Conservation (phyloP, 2,888 invertebrate genomes). For the Allophyes oxyacanthae region DNA sequence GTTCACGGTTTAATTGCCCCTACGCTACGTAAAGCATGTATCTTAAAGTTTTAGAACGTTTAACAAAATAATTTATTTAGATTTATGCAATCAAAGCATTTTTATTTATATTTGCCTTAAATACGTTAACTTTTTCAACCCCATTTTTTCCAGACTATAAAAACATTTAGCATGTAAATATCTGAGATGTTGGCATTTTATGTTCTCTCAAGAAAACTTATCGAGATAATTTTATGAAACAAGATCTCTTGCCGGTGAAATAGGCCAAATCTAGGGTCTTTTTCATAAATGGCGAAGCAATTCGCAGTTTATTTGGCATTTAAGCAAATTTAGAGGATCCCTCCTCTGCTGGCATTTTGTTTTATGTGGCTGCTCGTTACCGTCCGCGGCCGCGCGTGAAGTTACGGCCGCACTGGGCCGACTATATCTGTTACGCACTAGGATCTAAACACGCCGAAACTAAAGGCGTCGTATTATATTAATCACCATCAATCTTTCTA, state of each 20-base stretch:
- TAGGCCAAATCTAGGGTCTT: slow-evolving; percentile 68
- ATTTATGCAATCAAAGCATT: slow-evolving; percentile 7
- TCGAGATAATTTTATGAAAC: slow-evolving; percentile 46
- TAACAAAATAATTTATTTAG: slow-evolving; percentile 19
- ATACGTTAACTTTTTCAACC: slow-evolving; percentile 7
- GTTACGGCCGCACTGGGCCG: slow-evolving; percentile 85
- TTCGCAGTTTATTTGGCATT: slow-evolving; percentile 88
- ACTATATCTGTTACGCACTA: slow-evolving; percentile 60
- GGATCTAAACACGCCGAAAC: slow-evolving; percentile 37
- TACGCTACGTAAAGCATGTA: slow-evolving; percentile 36
- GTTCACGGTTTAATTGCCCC: slow-evolving; percentile 59
- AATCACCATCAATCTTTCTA: too few species aligned
- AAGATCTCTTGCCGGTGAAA: slow-evolving; percentile 49
- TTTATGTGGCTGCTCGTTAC: slow-evolving; percentile 88
- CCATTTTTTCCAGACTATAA: slow-evolving; percentile 10
- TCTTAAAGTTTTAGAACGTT: slow-evolving; percentile 17
- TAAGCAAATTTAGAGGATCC: slow-evolving; percentile 87
- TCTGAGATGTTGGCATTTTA: slow-evolving; percentile 28
- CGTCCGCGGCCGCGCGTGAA: slow-evolving; percentile 87
- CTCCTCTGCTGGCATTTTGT: slow-evolving; percentile 87
- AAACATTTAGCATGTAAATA: slow-evolving; percentile 34
- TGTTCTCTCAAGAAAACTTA: slow-evolving; percentile 34
- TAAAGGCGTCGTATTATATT: neutral
- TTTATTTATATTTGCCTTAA: slow-evolving; percentile 9
- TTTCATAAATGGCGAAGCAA: slow-evolving; percentile 86